A percentile compares a stretch with the other conserved stretches of the same genome.
Conservation (phyloP, 1,140 invertebrate species). For the Zaprionus gabonicus region DNA sequence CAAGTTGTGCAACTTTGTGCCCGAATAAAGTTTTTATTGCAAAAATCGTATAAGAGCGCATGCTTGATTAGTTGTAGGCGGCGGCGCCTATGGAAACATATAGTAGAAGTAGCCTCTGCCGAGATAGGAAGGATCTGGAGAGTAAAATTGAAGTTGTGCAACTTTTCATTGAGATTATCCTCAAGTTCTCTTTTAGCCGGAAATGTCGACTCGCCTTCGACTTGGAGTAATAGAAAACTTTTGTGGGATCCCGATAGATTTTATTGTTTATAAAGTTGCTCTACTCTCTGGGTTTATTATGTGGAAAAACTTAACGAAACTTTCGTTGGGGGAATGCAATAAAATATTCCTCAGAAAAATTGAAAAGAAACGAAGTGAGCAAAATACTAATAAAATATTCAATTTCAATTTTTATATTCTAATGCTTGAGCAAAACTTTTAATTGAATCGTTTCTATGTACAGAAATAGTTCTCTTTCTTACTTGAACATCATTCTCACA, state of each 20-base stretch:
- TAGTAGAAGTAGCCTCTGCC: background rate
- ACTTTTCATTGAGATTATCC: background rate
- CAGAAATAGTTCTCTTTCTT: background rate
- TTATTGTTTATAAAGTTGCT: slow-evolving; percentile 1
- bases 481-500: background rate
- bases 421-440: background rate
- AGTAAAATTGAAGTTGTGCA: slow-evolving; percentile 11
- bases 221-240: background rate
- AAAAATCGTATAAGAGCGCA: slow-evolving; percentile 21
- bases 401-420: slow-evolving; percentile 1
- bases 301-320: background rate
- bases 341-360: background rate
- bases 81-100: slow-evolving; percentile 5
- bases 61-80: slow-evolving; percentile 37
- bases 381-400: slow-evolving; percentile 3
- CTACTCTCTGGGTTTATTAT: background rate
- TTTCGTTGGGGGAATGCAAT: background rate
- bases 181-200: slow-evolving; percentile 5
- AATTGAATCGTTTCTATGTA: background rate
- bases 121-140: background rate
- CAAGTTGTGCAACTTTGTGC: slow-evolving; percentile 28
- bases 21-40: slow-evolving; percentile 33
- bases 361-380: background rate
- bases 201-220: slow-evolving; percentile 1
- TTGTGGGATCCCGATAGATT: slow-evolving; percentile 1